These are phyloP conservation scores for Lampris incognitus DNA, from an alignment of 2,113 vertebrate genomes.

Conservation along the genomic window DNA sequence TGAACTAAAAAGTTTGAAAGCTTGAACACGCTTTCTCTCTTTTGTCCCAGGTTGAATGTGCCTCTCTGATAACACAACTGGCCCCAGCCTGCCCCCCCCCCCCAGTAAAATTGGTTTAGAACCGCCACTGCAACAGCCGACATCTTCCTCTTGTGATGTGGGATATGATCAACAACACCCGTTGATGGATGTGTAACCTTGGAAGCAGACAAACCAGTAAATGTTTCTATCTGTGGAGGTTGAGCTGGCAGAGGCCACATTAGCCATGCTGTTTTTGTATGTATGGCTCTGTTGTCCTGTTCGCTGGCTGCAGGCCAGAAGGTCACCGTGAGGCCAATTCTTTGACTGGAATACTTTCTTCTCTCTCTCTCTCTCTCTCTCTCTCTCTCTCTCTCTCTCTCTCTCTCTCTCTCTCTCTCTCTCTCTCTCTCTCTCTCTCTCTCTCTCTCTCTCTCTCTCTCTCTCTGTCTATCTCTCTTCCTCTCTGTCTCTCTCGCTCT, in stretches of 20 bases:
- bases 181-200: slow-evolving; percentile 13
- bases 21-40: not conserved
- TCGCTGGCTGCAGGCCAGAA: slow-evolving; percentile 12
- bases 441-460: not conserved
- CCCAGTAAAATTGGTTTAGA: not conserved
- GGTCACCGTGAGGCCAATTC: not conserved
- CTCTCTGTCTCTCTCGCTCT: not conserved
- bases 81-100: not conserved
- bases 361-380: slow-evolving; percentile 9
- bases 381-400: slow-evolving; percentile 9
- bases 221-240: not conserved
- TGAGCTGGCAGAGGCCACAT: slow-evolving; percentile 13
- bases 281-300: slow-evolving; percentile 47
- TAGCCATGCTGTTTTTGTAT: slow-evolving; percentile 33
- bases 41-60: no score
- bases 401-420: not conserved
- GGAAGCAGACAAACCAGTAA: not conserved
- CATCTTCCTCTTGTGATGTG: not conserved
- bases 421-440: no score
- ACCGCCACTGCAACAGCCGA: no score
- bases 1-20: no score
- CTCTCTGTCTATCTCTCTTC: not conserved
- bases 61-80: not conserved
- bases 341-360: not conserved
- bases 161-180: slow-evolving; percentile 39